Evolutionary conservation across 2,888 invertebrate species (phyloP), one percentile per base, ranked within the genome.

Genomic region (Zootermopsis nevadensis): DNA sequence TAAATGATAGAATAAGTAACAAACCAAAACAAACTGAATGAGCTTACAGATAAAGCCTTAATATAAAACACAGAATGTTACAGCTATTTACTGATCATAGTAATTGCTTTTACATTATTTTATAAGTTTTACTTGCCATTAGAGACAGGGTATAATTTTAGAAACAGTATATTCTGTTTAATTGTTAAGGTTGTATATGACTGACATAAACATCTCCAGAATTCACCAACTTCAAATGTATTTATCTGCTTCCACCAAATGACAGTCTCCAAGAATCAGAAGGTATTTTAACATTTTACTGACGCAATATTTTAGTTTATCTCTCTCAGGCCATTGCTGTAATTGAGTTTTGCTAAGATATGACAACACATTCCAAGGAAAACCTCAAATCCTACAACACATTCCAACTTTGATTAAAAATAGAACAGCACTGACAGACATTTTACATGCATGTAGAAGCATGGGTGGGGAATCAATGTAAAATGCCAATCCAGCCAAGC

Each of bases 131-230:
- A 72, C 72, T 72, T 72, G 35, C 72, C 35, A 72, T 31, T 72
- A 31, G 22, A 38, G 35, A 72, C 72, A 72, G 72, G 72, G 72
- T 72, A 72, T 35, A 72, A 24, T 72, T 31, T 72, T 35, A 72
- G 7, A 24, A 31, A 8, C n/a, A 35, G 72, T 72, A 4, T 72
- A 35, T 35, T 35, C 69, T 69, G 31, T 72, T 72, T 35, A 35
- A 72, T 35, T 33, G 35, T 31, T 67, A 31, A 31, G 7, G 27
- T 22, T 67, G 4, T 67, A n/a, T 12, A 19, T n/a, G 22, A 55
- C n/a, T 19, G 22, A 55, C n/a, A 55, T 12, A 55, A 24, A 55
- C 7, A 55, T n/a, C 55, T 55, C 55, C 67, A 67, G 30, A 67
- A 67, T 31, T 15, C 19, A 27, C 31, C 30, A 67, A n/a, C 67